Evolutionary conservation across 1,140 invertebrate genomes (phyloP).

Genomic region (Neuroterus valhalla): DNA sequence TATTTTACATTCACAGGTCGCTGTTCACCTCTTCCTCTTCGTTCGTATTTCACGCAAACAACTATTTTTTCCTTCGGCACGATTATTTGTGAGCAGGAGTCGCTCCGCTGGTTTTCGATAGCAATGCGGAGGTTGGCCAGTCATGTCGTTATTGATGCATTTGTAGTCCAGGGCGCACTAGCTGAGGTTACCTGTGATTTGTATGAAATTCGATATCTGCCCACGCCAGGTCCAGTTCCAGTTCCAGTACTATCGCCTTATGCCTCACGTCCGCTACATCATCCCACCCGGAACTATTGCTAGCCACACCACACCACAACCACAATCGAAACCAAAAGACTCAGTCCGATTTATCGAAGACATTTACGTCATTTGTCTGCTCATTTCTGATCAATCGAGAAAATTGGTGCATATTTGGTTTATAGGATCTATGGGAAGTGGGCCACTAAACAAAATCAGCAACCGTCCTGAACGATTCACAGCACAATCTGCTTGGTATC

Average conservation of each 20-base stretch:
- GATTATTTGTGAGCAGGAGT: conserved; percentile 6
- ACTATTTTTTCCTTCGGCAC: conserved; percentile 6
- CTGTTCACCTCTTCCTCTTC: background rate
- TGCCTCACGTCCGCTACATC: conserved; percentile 14
- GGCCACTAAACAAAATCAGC: too few species aligned
- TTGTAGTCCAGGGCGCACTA: conserved; percentile 39
- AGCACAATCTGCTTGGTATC: too few species aligned
- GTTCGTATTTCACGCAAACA: conserved; percentile 21
- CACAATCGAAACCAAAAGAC: conserved; percentile 40
- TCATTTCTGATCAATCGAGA: conserved; percentile 35
- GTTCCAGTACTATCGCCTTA: conserved; percentile 22
- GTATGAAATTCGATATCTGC: conserved; percentile 71
- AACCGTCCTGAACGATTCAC: too few species aligned
- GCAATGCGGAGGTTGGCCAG: conserved; percentile 29
- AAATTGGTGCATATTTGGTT: conserved; percentile 11
- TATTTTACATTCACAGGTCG: background rate
- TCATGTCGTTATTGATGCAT: conserved; percentile 59
- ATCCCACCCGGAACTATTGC: conserved; percentile 29
- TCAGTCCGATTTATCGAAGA: conserved; percentile 66
- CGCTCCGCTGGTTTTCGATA: background rate
- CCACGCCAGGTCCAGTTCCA: conserved; percentile 53
- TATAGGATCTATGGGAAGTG: conserved; percentile 20
- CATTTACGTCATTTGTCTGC: conserved; percentile 59
- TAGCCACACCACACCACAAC: background rate
- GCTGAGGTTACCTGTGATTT: conserved; percentile 69